phyloP scores from a whole-genome alignment of 2,888 invertebrate genomes.

The Ashinkailepas kermadecensis region DNA sequence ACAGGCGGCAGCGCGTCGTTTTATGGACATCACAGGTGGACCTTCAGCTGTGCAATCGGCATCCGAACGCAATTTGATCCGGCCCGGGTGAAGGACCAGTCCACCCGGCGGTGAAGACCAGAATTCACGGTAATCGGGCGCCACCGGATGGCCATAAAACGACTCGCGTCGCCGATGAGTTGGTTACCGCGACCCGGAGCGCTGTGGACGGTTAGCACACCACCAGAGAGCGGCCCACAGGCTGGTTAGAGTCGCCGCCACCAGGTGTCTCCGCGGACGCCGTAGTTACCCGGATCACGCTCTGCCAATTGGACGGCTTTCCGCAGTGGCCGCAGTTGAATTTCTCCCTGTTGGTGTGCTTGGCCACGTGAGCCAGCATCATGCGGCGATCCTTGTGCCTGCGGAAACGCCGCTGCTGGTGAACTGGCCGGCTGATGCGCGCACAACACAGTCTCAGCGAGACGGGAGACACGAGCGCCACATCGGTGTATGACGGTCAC shows the following conservation, averaged over 20 bases:
- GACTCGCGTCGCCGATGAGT: no score
- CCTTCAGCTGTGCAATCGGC: no score
- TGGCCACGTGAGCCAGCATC: constrained; percentile 34
- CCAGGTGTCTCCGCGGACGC: not conserved
- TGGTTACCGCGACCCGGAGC: no score
- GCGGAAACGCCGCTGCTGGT: not conserved
- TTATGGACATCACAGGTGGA: no score
- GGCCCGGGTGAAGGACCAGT: no score
- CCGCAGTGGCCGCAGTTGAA: constrained; percentile 41
- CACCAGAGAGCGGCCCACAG: not conserved
- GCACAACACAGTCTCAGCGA: not conserved
- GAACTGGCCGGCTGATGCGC: not conserved
- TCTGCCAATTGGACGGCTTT: constrained; percentile 42
- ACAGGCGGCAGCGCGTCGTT: not conserved
- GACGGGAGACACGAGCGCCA: no score
- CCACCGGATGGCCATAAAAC: no score
- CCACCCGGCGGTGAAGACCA: no score
- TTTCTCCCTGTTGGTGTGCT: constrained; percentile 32
- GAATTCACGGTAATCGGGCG: no score
- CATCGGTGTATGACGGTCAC: no score
- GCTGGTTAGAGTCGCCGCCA: not conserved
- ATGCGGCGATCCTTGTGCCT: constrained; percentile 33
- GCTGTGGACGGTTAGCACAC: not conserved
- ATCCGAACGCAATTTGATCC: no score
- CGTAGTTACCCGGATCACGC: constrained; percentile 38